These are phyloP conservation scores for Tragelaphus buxtoni DNA, from an alignment of 2,113 vertebrate genomes.

Conservation along the genomic window DNA sequence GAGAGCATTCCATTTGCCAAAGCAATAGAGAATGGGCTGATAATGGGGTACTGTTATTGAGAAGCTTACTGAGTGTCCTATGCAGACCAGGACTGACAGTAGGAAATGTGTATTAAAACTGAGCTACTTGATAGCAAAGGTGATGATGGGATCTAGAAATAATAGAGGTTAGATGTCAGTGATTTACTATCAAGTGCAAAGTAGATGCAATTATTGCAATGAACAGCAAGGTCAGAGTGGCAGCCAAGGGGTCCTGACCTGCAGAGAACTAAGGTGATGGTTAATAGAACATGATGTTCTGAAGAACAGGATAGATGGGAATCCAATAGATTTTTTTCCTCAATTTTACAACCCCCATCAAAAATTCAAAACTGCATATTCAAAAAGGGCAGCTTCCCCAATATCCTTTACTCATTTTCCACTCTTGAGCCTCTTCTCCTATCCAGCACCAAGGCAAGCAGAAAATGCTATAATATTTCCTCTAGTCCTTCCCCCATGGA, in stretches of 20 bases:
- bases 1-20: neutral
- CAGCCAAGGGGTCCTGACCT: neutral
- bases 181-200: neutral
- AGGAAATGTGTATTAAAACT: neutral
- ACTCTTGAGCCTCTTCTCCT: neutral
- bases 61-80: neutral
- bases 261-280: neutral
- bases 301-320: neutral
- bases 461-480: neutral
- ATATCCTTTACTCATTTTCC: neutral
- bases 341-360: neutral
- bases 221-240: neutral
- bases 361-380: neutral
- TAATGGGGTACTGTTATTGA: neutral
- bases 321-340: neutral
- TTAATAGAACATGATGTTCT: neutral
- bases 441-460: neutral
- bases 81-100: neutral
- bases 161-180: neutral
- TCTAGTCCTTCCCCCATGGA: neutral
- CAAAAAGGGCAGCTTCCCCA: neutral
- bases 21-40: neutral
- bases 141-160: conserved; percentile 21
- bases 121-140: conserved; percentile 26
- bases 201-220: neutral